Base-by-base conservation (phyloP, 2,888 invertebrate genomes). In the Eristalinus sepulchralis region DNA sequence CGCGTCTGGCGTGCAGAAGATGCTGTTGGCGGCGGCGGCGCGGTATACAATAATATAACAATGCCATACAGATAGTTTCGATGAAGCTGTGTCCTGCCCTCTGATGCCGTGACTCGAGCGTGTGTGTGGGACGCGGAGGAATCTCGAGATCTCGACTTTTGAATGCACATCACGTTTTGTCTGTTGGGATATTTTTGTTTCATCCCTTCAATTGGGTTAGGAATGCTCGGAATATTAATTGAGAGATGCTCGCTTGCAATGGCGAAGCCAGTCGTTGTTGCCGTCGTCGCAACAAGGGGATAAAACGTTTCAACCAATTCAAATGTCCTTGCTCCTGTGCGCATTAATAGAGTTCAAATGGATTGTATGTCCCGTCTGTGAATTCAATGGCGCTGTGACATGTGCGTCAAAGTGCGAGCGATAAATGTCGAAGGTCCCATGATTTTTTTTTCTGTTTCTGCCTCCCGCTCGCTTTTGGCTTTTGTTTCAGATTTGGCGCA, bases 221-320 rank as follows among this genome's bases (percentile, higher is more conserved):
- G 39, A 62, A 83, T 88, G 84, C 63, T 85, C 62, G 70, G 88
- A 88, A 88, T 88, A 88, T 88, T 85, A 88, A 88, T 88, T 85
- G 77, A 88, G 75, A 17, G 47, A 47, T 17, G 47, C 17, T 47
- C 17, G 17, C 47, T 80, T 88, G 83, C 81, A 84, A 71, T 80
- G 53, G 36, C 73, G 79, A 57, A 73, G 55, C 67, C 5, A 27
- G 73, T 53, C 77, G 59, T 17, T 53, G 27, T 27, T 5, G 27
- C 5, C 3, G 17, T 17, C 17, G 71, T 59, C 71, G 59, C 64
- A 67, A 66, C 77, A 78, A 39, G 59, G 53, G 59, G 24, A 77
- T 60, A 64, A 68, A 81, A 72, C 36, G 27, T 27, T 72, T 73
- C 55, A 36, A 71, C 60, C 78, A 71, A 75, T 59, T 27, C 39